These are phyloP conservation scores for Siphlonurus alternatus DNA, from an alignment of 2,888 invertebrate species.

Conservation along the genomic window DNA sequence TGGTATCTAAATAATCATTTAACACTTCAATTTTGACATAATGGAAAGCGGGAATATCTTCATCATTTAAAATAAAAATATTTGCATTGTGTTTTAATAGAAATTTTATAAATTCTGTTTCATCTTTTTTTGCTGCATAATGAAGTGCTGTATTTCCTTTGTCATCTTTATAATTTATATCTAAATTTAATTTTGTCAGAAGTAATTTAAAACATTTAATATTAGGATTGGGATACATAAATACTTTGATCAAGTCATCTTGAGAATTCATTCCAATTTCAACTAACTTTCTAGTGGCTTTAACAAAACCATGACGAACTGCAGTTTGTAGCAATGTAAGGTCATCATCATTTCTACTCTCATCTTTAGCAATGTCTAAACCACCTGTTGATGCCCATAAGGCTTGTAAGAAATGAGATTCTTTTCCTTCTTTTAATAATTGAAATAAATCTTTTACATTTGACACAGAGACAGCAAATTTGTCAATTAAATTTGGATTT, in stretches of 20 bases:
- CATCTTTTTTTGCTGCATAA: conserved; percentile 16
- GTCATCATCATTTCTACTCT: not conserved
- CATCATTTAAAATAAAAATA: conserved; percentile 1
- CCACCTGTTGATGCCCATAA: no score
- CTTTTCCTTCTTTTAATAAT: not conserved
- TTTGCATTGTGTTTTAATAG: not conserved
- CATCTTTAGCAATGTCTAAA: not conserved
- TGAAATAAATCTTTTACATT: conserved; percentile 1
- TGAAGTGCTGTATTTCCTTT: conserved; percentile 55
- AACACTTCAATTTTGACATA: not conserved
- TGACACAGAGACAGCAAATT: not conserved
- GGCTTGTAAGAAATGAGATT: not conserved
- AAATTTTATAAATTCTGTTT: conserved; percentile 9
- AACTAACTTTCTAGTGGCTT: not conserved
- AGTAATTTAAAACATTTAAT: no score
- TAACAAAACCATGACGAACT: not conserved
- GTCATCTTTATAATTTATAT: no score
- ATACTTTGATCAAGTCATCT: not conserved
- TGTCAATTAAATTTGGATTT: conserved; percentile 7
- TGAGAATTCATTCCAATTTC: not conserved
- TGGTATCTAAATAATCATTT: not conserved
- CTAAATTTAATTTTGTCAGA: no score
- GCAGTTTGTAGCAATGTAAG: not conserved
- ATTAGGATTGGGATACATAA: no score
- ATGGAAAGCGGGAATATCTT: conserved; percentile 1